A percentile compares a stretch with the other conserved stretches of the same genome.
Conservation (phyloP, 2,888 invertebrate species). For the Drosophila lutescens region DNA sequence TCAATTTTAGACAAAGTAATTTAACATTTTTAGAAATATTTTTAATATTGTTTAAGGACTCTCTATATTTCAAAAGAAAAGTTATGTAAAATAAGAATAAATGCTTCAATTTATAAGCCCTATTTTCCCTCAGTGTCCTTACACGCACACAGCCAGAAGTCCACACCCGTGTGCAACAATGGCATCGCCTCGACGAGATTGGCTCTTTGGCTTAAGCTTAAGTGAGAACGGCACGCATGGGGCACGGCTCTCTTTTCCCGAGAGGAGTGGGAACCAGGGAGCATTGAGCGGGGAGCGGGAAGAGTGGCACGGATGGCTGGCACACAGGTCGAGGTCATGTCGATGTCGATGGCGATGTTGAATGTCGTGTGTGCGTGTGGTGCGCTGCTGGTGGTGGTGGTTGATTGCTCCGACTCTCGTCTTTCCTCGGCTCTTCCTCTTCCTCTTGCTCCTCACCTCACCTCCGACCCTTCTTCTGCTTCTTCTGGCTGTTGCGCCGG, state of each 20-base stretch:
- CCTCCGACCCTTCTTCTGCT: slow-evolving; percentile 23
- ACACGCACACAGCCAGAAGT: slow-evolving; percentile 42
- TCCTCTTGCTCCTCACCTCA: slow-evolving; percentile 21
- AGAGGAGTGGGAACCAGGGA: slow-evolving; percentile 51
- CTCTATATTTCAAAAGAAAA: no score
- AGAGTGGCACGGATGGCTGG: slow-evolving; percentile 10
- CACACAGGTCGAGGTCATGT: slow-evolving; percentile 72
- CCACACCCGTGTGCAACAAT: slow-evolving; percentile 57
- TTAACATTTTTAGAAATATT: no score
- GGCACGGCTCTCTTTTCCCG: slow-evolving; percentile 57
- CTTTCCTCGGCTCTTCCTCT: slow-evolving; percentile 40
- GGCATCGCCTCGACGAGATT: slow-evolving; percentile 53
- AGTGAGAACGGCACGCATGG: slow-evolving; percentile 78
- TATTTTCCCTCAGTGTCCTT: slow-evolving; percentile 1
- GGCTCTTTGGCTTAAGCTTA: slow-evolving; percentile 53
- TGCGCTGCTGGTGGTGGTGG: slow-evolving; percentile 55
- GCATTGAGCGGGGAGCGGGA: slow-evolving; percentile 9
- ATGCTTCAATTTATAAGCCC: background rate
- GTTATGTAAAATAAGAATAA: no score
- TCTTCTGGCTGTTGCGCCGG: slow-evolving; percentile 60
- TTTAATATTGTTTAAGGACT: no score
- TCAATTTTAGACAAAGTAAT: no score
- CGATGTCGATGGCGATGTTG: slow-evolving; percentile 54
- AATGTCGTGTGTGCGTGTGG: slow-evolving; percentile 64
- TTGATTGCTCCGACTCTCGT: slow-evolving; percentile 56